Evolutionary conservation across 1,140 invertebrate species (phyloP).

Genomic region (Drosophila grimshawi): DNA sequence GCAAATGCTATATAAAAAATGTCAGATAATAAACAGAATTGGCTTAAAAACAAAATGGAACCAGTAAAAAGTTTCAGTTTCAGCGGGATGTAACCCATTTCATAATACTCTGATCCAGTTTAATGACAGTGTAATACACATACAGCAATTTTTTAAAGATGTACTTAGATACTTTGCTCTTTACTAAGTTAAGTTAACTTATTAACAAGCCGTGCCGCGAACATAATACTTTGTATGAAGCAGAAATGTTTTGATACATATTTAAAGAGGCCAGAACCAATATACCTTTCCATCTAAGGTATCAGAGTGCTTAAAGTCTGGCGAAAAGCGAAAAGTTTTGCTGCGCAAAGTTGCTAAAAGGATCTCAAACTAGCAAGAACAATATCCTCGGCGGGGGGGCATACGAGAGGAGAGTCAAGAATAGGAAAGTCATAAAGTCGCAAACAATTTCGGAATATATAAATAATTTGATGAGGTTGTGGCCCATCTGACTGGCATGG

Average conservation of each 20-base stretch:
- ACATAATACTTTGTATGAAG: too few species aligned
- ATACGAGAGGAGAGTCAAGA: too few species aligned
- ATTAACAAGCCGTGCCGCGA: too few species aligned
- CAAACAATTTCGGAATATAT: constrained; percentile 56
- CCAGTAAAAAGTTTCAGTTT: neutral
- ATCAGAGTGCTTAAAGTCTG: neutral
- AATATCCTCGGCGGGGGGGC: too few species aligned
- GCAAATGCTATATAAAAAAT: constrained; percentile 9
- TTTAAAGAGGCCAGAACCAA: neutral
- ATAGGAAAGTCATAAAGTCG: constrained; percentile 18
- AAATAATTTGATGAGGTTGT: constrained; percentile 31
- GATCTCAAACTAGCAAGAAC: neutral
- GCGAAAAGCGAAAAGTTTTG: constrained; percentile 26
- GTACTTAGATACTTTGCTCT: too few species aligned
- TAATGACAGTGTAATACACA: too few species aligned
- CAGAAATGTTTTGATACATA: too few species aligned
- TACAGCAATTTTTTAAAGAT: too few species aligned
- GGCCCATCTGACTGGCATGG: constrained; percentile 2
- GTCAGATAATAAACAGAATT: constrained; percentile 38
- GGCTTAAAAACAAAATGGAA: constrained; percentile 16
- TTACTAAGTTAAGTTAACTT: too few species aligned
- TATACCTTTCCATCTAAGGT: neutral
- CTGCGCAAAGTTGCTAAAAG: constrained; percentile 26
- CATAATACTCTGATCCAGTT: neutral
- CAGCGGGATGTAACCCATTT: neutral